Percentiles rank a stretch among this genome's conserved stretches.
Evolutionary conservation across 2,113 vertebrate species (phyloP).

Genomic region (Caracal caracal): DNA sequence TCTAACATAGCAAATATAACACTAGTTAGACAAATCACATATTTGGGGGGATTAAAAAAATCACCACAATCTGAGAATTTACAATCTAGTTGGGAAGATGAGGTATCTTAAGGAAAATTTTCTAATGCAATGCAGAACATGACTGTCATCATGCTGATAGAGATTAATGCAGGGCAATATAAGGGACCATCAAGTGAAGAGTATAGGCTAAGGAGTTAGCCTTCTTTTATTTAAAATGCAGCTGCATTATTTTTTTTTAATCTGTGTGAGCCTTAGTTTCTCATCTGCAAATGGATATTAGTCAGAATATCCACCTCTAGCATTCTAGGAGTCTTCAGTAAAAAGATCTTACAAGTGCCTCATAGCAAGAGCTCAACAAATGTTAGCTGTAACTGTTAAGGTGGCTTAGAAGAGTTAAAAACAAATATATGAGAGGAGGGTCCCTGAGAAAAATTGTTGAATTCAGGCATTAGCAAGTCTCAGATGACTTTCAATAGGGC

Average conservation of each 20-base stretch:
- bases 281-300: neutral
- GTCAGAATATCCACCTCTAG: neutral
- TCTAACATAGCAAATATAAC: neutral
- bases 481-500: conserved; percentile 55
- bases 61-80: neutral
- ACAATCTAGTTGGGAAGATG: neutral
- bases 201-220: neutral
- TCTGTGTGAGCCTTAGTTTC: neutral
- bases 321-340: neutral
- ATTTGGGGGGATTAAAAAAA: neutral
- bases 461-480: conserved; percentile 64
- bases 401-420: neutral
- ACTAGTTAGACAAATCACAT: neutral
- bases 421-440: neutral
- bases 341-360: neutral
- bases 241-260: neutral
- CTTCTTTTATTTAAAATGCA: neutral
- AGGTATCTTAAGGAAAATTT: neutral
- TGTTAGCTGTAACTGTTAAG: neutral
- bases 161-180: neutral
- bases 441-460: conserved; percentile 3
- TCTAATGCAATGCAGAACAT: neutral
- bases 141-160: neutral
- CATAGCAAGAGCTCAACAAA: neutral
- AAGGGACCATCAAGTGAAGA: neutral